Evolutionary conservation across 2,888 invertebrate species (phyloP).

Genomic region (Torymus texanus): DNA sequence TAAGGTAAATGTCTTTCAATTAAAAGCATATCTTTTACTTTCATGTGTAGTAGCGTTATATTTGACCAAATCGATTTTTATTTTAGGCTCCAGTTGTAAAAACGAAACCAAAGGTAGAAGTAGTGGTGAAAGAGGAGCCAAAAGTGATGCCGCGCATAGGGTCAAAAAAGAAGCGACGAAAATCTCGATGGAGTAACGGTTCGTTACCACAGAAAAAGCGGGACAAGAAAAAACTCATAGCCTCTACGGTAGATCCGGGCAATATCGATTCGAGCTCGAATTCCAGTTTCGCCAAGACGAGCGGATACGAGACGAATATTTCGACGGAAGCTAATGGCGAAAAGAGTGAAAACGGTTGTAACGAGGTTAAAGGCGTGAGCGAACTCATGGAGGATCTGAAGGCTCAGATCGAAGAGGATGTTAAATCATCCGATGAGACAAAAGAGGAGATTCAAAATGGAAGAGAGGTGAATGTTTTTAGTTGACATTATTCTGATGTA

Average conservation of each 20-base stretch:
- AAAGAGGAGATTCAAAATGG: conserved; percentile 24
- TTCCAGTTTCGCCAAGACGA: conserved; percentile 60
- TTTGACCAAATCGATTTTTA: not conserved
- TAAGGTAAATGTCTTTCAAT: conserved; percentile 61
- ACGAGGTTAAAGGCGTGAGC: not conserved
- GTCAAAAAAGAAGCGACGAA: conserved; percentile 59
- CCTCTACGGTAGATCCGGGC: conserved; percentile 2
- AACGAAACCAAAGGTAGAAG: conserved; percentile 55
- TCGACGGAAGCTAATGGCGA: conserved; percentile 37
- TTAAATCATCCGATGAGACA: conserved; percentile 7
- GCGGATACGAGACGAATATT: conserved; percentile 61
- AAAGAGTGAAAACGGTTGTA: not conserved
- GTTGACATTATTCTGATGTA: too few species aligned
- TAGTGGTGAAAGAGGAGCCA: conserved; percentile 45
- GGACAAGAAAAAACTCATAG: conserved; percentile 44
- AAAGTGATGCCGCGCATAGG: conserved; percentile 18
- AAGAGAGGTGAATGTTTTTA: too few species aligned
- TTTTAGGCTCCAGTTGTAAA: conserved; percentile 57
- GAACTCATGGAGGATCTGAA: not conserved
- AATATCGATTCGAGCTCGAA: conserved; percentile 41
- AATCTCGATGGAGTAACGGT: conserved; percentile 67
- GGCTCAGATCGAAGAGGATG: conserved; percentile 11
- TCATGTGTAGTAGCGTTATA: too few species aligned
- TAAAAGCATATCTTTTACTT: too few species aligned
- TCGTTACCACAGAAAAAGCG: conserved; percentile 59